phyloP scores from a whole-genome alignment of 1,140 invertebrate species.

The Leptopilina boulardi region DNA sequence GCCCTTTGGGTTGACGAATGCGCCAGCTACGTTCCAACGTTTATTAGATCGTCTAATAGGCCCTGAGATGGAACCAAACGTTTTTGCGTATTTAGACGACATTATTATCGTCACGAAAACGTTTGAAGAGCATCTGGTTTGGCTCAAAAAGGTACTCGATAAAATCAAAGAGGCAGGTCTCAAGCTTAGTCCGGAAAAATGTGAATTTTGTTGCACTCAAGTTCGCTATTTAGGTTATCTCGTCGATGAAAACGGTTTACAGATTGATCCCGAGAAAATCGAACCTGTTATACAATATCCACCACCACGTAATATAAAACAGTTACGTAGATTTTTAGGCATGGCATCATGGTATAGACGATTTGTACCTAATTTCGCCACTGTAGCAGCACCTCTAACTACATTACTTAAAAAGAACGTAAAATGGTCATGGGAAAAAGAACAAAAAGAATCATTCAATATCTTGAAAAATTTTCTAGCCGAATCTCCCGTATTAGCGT shows the following conservation, averaged over 20 bases:
- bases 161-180: background rate
- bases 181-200: constrained; percentile 35
- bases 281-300: constrained; percentile 11
- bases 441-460: background rate
- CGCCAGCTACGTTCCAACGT: too few species aligned
- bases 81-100: constrained; percentile 63
- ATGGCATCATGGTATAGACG: constrained; percentile 56
- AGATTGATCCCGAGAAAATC: constrained; percentile 15
- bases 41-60: background rate
- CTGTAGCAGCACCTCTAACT: background rate
- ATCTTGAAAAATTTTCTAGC: background rate
- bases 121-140: constrained; percentile 59
- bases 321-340: constrained; percentile 65
- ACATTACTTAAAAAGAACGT: background rate
- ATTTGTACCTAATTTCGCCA: constrained; percentile 26
- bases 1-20: too few species aligned
- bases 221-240: constrained; percentile 26
- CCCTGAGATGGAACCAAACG: too few species aligned
- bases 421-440: background rate
- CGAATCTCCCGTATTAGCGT: background rate
- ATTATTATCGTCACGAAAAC: constrained; percentile 59
- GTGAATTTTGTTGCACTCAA: background rate
- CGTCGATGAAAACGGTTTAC: background rate
- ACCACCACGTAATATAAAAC: constrained; percentile 47
- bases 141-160: constrained; percentile 49